Evolutionary conservation across 2,797 vertebrate genomes (phyloP).

Genomic region (Chromis chromis): DNA sequence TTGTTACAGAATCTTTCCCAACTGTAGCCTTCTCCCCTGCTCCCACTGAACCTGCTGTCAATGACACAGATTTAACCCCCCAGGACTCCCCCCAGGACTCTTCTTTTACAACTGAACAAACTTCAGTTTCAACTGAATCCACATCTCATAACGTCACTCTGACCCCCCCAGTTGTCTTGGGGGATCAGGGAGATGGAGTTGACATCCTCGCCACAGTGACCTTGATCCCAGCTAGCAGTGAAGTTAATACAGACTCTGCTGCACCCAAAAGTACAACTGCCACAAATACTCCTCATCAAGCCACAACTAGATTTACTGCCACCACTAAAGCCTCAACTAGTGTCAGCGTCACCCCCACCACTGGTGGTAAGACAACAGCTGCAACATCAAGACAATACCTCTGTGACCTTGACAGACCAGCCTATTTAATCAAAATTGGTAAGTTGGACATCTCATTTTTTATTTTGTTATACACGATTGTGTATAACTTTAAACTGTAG

Average conservation of each 20-base stretch:
- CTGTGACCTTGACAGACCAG: conserved; percentile 86
- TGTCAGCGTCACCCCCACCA: conserved; percentile 49
- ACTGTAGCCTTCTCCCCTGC: conserved; percentile 49
- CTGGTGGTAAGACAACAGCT: conserved; percentile 55
- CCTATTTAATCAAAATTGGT: conserved; percentile 91
- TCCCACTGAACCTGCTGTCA: conserved; percentile 50
- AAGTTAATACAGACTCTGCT: conserved; percentile 54
- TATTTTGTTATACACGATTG: background rate
- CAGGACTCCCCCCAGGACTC: conserved; percentile 38
- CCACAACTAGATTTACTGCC: conserved; percentile 36
- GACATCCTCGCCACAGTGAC: conserved; percentile 71
- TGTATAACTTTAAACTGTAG: background rate
- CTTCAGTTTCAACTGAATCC: conserved; percentile 51
- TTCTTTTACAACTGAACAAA: conserved; percentile 46
- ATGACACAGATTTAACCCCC: conserved; percentile 37
- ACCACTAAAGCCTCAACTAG: conserved; percentile 55
- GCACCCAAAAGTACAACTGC: conserved; percentile 61
- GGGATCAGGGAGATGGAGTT: conserved; percentile 73
- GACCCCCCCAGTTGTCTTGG: conserved; percentile 65
- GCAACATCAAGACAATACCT: conserved; percentile 83
- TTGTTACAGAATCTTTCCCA: conserved; percentile 73
- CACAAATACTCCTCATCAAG: conserved; percentile 62
- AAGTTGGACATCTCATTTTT: conserved; percentile 53
- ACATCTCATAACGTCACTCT: conserved; percentile 54
- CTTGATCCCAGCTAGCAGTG: conserved; percentile 67